Evolutionary conservation across 2,888 invertebrate species (phyloP).

Genomic region (Stratiomys singularior): DNA sequence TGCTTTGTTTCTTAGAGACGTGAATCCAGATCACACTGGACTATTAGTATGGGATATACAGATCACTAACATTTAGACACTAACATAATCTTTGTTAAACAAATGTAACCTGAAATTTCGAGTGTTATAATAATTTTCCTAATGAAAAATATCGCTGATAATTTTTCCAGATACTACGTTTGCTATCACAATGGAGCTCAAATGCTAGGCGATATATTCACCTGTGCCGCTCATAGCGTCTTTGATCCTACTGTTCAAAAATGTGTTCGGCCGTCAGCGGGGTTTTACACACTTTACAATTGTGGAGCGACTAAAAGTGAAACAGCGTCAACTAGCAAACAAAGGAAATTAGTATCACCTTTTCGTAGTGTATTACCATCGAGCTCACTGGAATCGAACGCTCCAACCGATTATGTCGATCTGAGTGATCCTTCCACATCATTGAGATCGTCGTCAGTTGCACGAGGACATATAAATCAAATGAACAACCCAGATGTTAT

Average conservation of each 20-base stretch:
- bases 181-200: constrained; percentile 23
- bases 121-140: too few relatives aligned
- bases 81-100: too few relatives aligned
- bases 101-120: too few relatives aligned
- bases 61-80: too few relatives aligned
- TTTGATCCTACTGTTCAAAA: constrained; percentile 8
- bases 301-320: not conserved
- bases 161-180: constrained; percentile 20
- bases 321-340: not conserved
- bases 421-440: too few relatives aligned
- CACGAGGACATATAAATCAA: too few relatives aligned
- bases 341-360: not conserved
- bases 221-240: constrained; percentile 20
- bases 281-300: not conserved
- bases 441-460: too few relatives aligned
- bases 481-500: too few relatives aligned
- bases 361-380: not conserved
- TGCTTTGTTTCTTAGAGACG: too few relatives aligned
- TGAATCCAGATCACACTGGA: too few relatives aligned
- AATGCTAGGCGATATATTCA: constrained; percentile 3
- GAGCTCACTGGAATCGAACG: not conserved
- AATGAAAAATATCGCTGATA: not conserved
- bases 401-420: too few relatives aligned
- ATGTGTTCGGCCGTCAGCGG: not conserved
- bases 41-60: too few relatives aligned